phyloP scores from a whole-genome alignment of 2,797 vertebrate genomes.

The Protosalanx chinensis region DNA sequence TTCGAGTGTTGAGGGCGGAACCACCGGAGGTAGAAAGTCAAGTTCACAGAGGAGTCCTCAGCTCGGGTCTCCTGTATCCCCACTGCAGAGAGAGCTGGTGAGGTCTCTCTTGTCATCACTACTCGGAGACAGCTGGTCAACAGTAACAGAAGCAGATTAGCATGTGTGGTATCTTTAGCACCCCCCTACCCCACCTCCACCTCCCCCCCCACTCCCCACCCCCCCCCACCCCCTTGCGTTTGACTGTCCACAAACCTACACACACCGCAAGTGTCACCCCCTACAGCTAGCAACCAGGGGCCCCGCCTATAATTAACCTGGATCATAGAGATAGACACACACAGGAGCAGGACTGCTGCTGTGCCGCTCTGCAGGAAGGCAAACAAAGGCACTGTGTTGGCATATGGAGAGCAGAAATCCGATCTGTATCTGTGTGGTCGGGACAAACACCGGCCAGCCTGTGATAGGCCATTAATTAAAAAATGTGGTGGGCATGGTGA shows the following conservation, averaged over 20 bases:
- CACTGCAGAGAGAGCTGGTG: background rate
- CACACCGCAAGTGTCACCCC: constrained; percentile 57
- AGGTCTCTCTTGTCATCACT: constrained; percentile 18
- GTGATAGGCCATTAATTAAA: constrained; percentile 32
- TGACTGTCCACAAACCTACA: constrained; percentile 50
- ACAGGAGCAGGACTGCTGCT: constrained; percentile 1
- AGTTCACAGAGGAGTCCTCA: constrained; percentile 7
- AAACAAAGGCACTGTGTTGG: constrained; percentile 47
- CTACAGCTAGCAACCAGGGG: constrained; percentile 13
- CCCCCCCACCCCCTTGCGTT: constrained; percentile 16
- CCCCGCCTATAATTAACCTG: constrained; percentile 67
- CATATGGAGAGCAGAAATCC: constrained; percentile 26
- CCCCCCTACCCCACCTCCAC: constrained; percentile 7
- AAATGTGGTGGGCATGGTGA: constrained; percentile 12
- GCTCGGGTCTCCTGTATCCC: background rate
- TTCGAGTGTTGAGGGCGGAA: background rate
- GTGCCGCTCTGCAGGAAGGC: constrained; percentile 40
- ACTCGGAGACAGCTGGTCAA: constrained; percentile 52
- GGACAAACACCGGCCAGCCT: constrained; percentile 18
- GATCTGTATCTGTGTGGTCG: constrained; percentile 18
- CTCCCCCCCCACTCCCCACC: no score
- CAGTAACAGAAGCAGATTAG: constrained; percentile 43
- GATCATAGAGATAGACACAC: constrained; percentile 22
- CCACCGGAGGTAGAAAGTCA: constrained; percentile 5
- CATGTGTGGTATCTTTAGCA: constrained; percentile 67